Base-by-base conservation (phyloP, 2,888 invertebrate genomes). In the Ornithoptera priamus region DNA sequence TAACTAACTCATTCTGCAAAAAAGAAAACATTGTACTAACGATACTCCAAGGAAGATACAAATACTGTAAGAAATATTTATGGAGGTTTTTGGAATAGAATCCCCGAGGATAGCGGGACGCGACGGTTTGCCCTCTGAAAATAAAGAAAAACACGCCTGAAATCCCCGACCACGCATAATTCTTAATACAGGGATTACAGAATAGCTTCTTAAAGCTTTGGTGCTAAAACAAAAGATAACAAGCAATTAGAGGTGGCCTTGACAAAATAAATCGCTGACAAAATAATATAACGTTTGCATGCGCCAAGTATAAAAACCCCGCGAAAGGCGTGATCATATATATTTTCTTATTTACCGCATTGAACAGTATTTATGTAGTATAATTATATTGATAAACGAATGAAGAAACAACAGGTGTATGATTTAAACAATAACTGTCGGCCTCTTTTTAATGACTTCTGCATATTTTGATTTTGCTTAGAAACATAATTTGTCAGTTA, bases 31-130 rank as follows among this genome's bases (percentile, higher is more conserved):
- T 84, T 85, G 86, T 84, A 85, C 87, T 91, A 90, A 92, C 90
- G 90, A 90, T 90, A 86, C 91, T 89, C 91, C 85, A 81, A 89
- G 91, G 90, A 89, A 88, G 89, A 89, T 89, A 92, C 92, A 92
- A 92, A 92, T 87, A 90, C 89, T 88, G 85, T 89, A 89, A 91
- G 90, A 91, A 90, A 92, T 91, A 92, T 92, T 92, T 92, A 92
- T 92, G 91, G 91, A 87, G 90, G 91, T 90, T 92, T 91, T 92
- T 91, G 86, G 83, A 86, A 85, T 85, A 82, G 85, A 90, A 89
- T 89, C 90, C 90, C 86, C 73, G 78, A 83, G 88, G 90, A 85
- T 78, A 80, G 81, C 81, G 84, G 83, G 81, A 81, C 80, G 81
- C 80, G 86, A 83, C 85, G 83, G 83, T 78, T 78, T 84, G 83